phyloP scores from a whole-genome alignment of 2,113 vertebrate species.

The Carettochelys insculpta region DNA sequence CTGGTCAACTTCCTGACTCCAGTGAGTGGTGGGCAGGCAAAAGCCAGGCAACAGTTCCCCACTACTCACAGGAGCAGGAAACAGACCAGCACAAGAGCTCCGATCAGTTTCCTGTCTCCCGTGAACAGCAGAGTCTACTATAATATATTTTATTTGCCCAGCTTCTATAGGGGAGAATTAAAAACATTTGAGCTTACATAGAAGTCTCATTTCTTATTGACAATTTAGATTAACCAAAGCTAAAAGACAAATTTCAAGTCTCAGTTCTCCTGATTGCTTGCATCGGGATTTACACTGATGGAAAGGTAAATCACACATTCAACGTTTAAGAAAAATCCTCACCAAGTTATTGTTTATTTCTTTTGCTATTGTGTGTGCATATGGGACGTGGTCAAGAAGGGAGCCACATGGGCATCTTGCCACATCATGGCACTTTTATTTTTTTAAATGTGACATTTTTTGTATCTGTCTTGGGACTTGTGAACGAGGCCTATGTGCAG shows the following conservation, averaged over 20 bases:
- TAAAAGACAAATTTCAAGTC: not conserved
- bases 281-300: not conserved
- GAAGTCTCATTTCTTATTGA: not conserved
- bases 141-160: not conserved
- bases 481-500: not conserved
- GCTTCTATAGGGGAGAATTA: not conserved
- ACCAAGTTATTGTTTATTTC: not conserved
- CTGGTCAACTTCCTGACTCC: too few species aligned
- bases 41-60: too few species aligned
- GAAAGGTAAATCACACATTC: not conserved
- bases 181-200: not conserved
- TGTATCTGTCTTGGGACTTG: not conserved
- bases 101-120: too few species aligned
- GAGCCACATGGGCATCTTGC: not conserved
- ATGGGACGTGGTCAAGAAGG: not conserved
- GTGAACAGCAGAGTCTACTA: too few species aligned
- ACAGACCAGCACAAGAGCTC: too few species aligned
- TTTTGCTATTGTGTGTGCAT: not conserved
- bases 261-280: not conserved
- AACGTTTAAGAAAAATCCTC: not conserved
- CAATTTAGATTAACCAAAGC: not conserved
- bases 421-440: not conserved
- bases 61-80: too few species aligned
- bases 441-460: not conserved
- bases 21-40: too few species aligned